Evolutionary conservation across 2,888 invertebrate species (phyloP), one percentile per base, ranked within the genome.

Genomic region (Herminia tarsipennalis): DNA sequence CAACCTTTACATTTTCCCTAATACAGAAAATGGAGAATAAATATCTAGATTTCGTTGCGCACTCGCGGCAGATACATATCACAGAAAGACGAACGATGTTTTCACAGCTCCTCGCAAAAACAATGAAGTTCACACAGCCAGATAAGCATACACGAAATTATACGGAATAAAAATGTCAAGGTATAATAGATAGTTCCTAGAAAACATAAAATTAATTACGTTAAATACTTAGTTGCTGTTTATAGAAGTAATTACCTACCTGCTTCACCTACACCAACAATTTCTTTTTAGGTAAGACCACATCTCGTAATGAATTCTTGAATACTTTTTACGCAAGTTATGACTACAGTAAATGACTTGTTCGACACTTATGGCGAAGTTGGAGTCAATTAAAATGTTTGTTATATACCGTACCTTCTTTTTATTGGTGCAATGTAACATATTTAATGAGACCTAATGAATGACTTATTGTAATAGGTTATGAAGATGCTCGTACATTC

Each of bases 11-110:
- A n/a, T 62, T 60, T 42, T 56, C 41, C 54, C 42, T 44, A 66
- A 61, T 65, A 65, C 56, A 53, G n/a, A 48, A 62, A 18, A 38
- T 12, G 1, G 12, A 28, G 39, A 9, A 44, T 45, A 37, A 13
- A 45, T 46, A 33, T 54, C 41, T 44, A 43, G 43, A 77, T 70
- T 71, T 60, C 69, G 62, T 76, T 64, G 41, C 56, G 53, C 71
- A 40, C 56, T 60, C 60, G 66, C 68, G 70, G 61, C 67, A 67
- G 80, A 83, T 85, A 72, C 67, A 61, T 81, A 82, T 83, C 81
- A 71, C 79, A 77, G 77, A 74, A 78, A 81, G 83, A 81, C 70
- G 63, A 66, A 81, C 75, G 66, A 59, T 70, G 61, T 66, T 73
- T 73, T 74, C 74, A 65, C 73, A 59, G 70, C 70, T 74, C 68